These are phyloP conservation scores for Meloidogyne exigua DNA, from an alignment of 1,140 invertebrate species.

Conservation along the genomic window DNA sequence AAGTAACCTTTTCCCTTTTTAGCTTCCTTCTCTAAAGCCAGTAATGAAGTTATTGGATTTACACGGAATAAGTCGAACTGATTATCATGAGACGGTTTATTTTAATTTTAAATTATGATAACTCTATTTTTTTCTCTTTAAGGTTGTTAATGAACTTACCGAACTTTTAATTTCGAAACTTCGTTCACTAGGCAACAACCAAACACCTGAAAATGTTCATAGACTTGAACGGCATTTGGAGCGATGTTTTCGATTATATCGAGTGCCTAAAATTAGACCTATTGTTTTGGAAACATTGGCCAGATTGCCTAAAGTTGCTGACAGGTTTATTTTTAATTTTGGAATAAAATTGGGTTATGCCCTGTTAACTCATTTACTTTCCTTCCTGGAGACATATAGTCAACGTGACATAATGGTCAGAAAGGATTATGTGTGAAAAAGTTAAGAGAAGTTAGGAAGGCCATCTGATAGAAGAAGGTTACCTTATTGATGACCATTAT, in stretches of 20 bases:
- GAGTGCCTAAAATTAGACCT: constrained; percentile 36
- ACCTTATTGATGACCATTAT: no score
- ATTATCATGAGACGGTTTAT: constrained; percentile 40
- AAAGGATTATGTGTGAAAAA: no score
- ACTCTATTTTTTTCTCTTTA: no score
- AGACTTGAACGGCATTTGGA: constrained; percentile 45
- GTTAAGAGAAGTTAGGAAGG: no score
- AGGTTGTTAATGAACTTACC: constrained; percentile 43
- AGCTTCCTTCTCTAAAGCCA: constrained; percentile 41
- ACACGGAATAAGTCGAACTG: constrained; percentile 37
- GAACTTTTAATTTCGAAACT: constrained; percentile 40
- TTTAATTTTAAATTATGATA: not conserved
- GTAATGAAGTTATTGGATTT: constrained; percentile 49
- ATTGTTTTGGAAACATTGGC: constrained; percentile 49
- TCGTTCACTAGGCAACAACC: constrained; percentile 28
- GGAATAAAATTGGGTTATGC: no score
- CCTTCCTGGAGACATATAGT: no score
- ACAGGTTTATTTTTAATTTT: constrained; percentile 34
- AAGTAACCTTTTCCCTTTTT: constrained; percentile 18
- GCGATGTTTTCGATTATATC: constrained; percentile 38
- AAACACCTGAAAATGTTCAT: constrained; percentile 35
- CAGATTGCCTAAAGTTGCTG: constrained; percentile 36
- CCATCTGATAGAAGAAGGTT: no score
- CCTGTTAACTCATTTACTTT: no score
- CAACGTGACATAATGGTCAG: no score